Conservation (phyloP, 2,888 invertebrate species). For the Philonicus albiceps region DNA sequence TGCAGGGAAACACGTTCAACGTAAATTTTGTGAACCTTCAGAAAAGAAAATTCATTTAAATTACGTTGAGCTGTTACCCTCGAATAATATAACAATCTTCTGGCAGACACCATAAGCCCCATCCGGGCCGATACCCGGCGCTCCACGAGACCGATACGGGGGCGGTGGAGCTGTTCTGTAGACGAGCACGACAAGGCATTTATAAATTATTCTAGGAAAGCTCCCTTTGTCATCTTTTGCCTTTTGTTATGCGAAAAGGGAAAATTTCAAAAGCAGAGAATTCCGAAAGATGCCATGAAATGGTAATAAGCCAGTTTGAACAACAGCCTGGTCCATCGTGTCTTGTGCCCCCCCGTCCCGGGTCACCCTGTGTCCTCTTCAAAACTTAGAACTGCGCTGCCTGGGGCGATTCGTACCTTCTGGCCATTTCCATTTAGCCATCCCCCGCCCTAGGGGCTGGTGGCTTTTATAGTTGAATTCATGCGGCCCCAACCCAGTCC, state of each 20-base stretch:
- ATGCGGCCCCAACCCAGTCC: conserved; percentile 17
- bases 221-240: conserved; percentile 44
- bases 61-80: conserved; percentile 19
- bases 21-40: conserved; percentile 15
- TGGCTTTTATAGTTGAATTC: conserved; percentile 35
- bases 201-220: conserved; percentile 46
- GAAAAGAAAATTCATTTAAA: conserved; percentile 36
- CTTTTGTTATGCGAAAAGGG: conserved; percentile 47
- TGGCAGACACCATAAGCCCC: conserved; percentile 10
- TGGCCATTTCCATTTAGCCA: background rate
- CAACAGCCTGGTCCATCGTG: conserved; percentile 43
- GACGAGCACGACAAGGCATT: conserved; percentile 27
- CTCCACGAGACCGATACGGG: background rate
- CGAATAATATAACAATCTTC: conserved; percentile 25
- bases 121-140: background rate
- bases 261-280: conserved; percentile 44
- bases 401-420: background rate
- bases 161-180: background rate
- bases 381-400: background rate
- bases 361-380: background rate
- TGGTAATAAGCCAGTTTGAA: conserved; percentile 47
- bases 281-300: conserved; percentile 46
- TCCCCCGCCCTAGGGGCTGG: background rate
- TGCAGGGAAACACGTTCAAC: background rate
- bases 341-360: background rate